Evolutionary conservation across 2,797 vertebrate species (phyloP).

Genomic region (Amphiprion clarkii): DNA sequence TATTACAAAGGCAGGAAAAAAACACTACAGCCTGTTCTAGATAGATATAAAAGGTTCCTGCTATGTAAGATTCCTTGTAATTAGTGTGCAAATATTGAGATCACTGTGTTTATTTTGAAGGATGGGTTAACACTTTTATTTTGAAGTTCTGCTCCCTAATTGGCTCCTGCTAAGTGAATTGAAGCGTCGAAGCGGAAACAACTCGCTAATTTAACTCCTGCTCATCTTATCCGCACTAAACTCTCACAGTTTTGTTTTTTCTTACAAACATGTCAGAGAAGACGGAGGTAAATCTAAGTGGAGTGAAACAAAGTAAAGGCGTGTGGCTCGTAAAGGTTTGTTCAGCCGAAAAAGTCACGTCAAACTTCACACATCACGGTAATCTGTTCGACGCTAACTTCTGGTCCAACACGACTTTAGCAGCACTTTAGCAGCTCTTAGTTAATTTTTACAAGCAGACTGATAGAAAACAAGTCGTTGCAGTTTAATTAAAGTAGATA

Average conservation of each 20-base stretch:
- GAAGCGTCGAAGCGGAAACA: neutral
- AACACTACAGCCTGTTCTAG: no score
- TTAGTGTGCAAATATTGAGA: no score
- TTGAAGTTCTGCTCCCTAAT: neutral
- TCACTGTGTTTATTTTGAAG: conserved; percentile 41
- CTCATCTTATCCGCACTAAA: neutral
- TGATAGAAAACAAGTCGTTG: no score
- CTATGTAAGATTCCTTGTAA: no score
- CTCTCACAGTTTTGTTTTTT: neutral
- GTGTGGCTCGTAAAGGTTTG: conserved; percentile 86
- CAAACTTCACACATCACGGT: no score
- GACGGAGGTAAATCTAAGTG: conserved; percentile 75
- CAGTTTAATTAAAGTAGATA: no score
- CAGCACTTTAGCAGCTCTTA: neutral
- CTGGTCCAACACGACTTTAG: no score
- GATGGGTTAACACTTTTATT: conserved; percentile 11
- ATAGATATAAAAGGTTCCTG: no score
- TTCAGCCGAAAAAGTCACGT: conserved; percentile 2
- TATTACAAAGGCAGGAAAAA: no score
- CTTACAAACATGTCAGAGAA: conserved; percentile 67
- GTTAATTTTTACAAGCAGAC: neutral
- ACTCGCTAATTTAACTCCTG: no score
- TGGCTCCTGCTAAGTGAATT: neutral
- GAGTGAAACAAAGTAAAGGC: conserved; percentile 77
- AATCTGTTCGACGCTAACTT: no score